Base-by-base conservation (phyloP, 2,888 invertebrate genomes). In the Nomada lathburiana region DNA sequence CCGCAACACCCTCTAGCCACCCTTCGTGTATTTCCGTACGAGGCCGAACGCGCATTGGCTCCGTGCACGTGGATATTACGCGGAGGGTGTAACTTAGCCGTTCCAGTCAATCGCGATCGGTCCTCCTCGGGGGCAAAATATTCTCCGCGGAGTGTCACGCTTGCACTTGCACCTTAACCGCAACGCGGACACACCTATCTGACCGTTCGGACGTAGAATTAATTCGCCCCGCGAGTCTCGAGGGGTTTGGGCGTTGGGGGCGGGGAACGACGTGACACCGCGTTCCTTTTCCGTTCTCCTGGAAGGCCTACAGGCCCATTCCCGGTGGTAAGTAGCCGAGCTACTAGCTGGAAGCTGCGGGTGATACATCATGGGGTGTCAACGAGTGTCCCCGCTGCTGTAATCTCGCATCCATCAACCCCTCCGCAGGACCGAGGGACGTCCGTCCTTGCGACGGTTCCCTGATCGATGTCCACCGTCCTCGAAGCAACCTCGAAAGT, bases 371-470 rank as follows among this genome's bases (percentile, higher is more conserved):
- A 92, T 88, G 83, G 85, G 88, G 88, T 90, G 92, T 92, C 92
- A 90, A 90, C 91, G 91, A 90, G 90, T 91, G 89, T 91, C 90
- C 90, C 88, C 84, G 86, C 81, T 86, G 86, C 88, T 86, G 90
- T 93, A 93, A 93, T 93, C 93, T 92, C 92, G 89, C 92, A 93
- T 93, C 93, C 92, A 93, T 93, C 93, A 93, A 93, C 89, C 88
- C 88, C 86, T 88, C 87, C 86, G 86, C 80, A 85, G 83, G 82
- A 86, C 87, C 82, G 74, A 80, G 74, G 83, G 65, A 70, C 55
- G 75, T 80, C 68, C 79, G 88, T 86, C 87, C 87, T 80, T 83
- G 87, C 77, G 84, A 87, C 86, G 83, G 85, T 82, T 68, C 84
- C 84, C 89, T 93, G 93, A 93, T 93, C 93, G 93, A 93, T 93